Evolutionary conservation across 2,797 vertebrate genomes (phyloP), one percentile per base, ranked within the genome.

Genomic region (Chiroxiphia lanceolata): DNA sequence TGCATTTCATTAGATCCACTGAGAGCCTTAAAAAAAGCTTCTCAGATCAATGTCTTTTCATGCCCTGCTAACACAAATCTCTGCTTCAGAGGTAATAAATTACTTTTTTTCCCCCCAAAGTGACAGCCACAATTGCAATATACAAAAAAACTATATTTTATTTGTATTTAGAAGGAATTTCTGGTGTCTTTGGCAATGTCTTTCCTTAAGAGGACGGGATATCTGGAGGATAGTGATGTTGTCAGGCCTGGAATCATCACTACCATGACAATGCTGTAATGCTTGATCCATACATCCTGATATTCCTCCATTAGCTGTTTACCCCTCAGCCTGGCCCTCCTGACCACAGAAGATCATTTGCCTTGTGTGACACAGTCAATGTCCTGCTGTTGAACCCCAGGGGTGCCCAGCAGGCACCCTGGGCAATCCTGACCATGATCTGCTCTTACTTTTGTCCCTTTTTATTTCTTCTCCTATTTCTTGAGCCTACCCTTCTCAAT

Each of bases 51-150:
- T 50, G 50, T 22, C 33, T 90, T 83, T 42, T 47, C 40, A 25
- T 36, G 23, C 21, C 61, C 42, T 65, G 38, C 47, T 89, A 63
- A 42, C 31, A 27, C 8, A n/a, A 36, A 22, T 40, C 50, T 75
- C 18, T 57, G 36, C 42, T 61, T 21, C 7, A 6, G 40, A 68
- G 42, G 45, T 34, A 54, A 56, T 15, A 50, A 69, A 48, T 36
- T 5, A 18, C 10, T 34, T 70, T 36, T 57, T 26, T 22, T 15
- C 6, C 8, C 8, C 19, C 1, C 10, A 0, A 3, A 42, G 45
- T 33, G 61, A 74, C 50, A 72, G 31, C 14, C 19, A 3, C 51
- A 48, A 57, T 13, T 67, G 50, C 33, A 33, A 7, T 42, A 19
- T 1, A 6, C 7, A 33, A 15, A 78, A 13, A 4, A 33, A 12